Evolutionary conservation across 2,797 vertebrate genomes (phyloP), one percentile per base, ranked within the genome.

Genomic region (Loriculus beryllinus): DNA sequence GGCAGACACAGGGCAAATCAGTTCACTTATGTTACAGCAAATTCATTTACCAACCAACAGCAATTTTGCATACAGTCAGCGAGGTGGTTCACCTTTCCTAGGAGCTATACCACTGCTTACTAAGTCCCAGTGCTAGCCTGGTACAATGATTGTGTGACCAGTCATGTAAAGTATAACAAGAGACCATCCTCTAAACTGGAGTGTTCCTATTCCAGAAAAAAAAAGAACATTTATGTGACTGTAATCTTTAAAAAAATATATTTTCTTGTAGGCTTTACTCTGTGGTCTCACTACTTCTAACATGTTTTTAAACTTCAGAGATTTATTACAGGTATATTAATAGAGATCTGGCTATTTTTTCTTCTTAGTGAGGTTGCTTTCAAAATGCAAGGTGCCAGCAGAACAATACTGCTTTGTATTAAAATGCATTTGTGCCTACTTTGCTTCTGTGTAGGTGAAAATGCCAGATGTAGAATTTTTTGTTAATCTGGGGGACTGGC

Each of bases 401-500:
- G 72, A 71, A 86, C 22, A 74, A 45, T 68, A 43, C 11, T 72
- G 51, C n/a, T 85, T 48, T 69, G 20, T 62, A 65, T 56, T 92
- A 56, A 88, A 64, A 49, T 45, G 33, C 12, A 23, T 63, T 80
- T 86, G 33, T 90, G 37, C n/a, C 63, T 84, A 1, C 35, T 90
- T 91, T 96, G 35, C 83, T 52, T 92, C 90, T 93, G 48, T 95
- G 78, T 90, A 99, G 99, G 99, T 99, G 79, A 98, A 93, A 84
- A 98, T 99, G 93, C 99, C 99, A 64, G 99, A 99, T 94, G 69
- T 99, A 42, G 99, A 99, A 96, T 99, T 99, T 97, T 99, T 99
- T 96, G 99, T 99, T 48, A 99, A 99, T 95, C 95, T 99, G 87
- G 99, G 99, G 9, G 99, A 99, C 93, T 99, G 99, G 99, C 99